A percentile compares a stretch with the other conserved stretches of the same genome.
Conservation (phyloP, 23 tunicate species). For the Trididemnum nubilum region DNA sequence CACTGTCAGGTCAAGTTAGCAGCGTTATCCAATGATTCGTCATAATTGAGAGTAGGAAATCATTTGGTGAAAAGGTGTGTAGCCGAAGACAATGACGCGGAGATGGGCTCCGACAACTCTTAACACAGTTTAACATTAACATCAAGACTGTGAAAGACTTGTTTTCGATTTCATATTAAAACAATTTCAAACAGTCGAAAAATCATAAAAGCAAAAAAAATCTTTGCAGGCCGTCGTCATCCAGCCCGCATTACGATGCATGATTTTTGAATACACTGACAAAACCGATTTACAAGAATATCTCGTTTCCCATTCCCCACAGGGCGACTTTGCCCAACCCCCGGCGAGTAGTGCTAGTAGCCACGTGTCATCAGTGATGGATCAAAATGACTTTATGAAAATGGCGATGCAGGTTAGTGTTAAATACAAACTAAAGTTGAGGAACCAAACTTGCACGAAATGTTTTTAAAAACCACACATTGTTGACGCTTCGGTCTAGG, state of each 20-base stretch:
- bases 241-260: conserved; percentile 77
- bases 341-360: conserved; percentile 56
- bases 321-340: conserved; percentile 72
- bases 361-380: conserved; percentile 58
- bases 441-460: background rate
- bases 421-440: background rate
- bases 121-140: no score
- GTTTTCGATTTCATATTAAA: no score
- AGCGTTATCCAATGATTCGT: no score
- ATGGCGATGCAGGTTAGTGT: conserved; percentile 86
- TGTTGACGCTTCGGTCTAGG: no score
- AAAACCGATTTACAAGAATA: conserved; percentile 78
- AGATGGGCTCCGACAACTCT: no score
- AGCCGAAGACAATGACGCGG: no score
- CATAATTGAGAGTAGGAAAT: no score
- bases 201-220: no score
- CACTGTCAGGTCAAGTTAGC: no score
- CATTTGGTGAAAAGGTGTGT: no score
- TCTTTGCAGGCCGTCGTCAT: conserved; percentile 67
- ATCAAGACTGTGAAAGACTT: no score
- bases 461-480: background rate
- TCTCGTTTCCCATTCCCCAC: conserved; percentile 79
- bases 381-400: conserved; percentile 54
- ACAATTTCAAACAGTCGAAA: no score
- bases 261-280: conserved; percentile 90